Base-by-base conservation (phyloP, 2,888 invertebrate species). In the Leucozona laternaria region DNA sequence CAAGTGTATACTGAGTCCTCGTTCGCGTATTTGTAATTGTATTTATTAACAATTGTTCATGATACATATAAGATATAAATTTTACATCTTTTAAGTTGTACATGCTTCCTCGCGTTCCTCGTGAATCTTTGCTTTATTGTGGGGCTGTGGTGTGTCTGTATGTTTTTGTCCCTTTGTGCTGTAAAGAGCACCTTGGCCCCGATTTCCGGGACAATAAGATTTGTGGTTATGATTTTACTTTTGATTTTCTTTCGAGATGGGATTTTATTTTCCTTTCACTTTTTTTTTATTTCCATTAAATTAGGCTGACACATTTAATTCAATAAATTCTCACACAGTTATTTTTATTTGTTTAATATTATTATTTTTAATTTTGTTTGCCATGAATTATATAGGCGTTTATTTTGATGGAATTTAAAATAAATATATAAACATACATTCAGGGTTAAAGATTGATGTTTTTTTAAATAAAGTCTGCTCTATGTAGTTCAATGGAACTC, bases 101-200 rank as follows among this genome's bases (percentile, higher is more conserved):
- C n/a, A n/a, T n/a, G n/a, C n/a, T n/a, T n/a, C n/a, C n/a, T 31
- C 28, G 4, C 31, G 8, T 31, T 7, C 6, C 7, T 48, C 48
- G 20, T 43, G 62, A 55, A 40, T 70, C 8, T 28, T 22, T n/a
- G n/a, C n/a, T n/a, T n/a, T n/a, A n/a, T n/a, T 31, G 2, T 17
- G 31, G 17, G 17, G 2, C 2, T 4, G n/a, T n/a, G n/a, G n/a
- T 15, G n/a, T n/a, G n/a, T 50, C 25, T 37, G 34, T 20, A 2
- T 37, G 34, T 37, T 37, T 34, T 17, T 20, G 37, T 40, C 22
- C 37, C 60, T 72, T 25, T 34, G 43, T 48, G 70, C 25, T 57
- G 43, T 53, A 22, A 25, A 73, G 48, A 79, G 83, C 75, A 64
- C 83, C 83, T 84, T 84, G 79, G 79, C 78, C 82, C 58, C 82